phyloP scores from a whole-genome alignment of 2,888 invertebrate genomes.

The Steromphala cineraria region DNA sequence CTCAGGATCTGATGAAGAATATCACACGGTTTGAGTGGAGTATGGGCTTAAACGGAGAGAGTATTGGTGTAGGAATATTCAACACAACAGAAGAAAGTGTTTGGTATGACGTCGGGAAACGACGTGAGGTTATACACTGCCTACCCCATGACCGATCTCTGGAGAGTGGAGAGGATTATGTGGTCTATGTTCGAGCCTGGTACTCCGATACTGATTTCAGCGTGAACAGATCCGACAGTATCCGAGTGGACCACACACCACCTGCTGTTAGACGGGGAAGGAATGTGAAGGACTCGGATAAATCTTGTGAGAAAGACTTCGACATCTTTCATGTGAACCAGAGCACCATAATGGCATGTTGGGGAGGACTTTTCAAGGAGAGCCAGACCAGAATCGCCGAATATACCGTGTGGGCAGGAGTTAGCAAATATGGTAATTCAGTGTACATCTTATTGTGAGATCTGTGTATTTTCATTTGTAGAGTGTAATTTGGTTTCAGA shows the following conservation, averaged over 20 bases:
- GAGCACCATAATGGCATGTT: not conserved
- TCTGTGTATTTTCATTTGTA: no score
- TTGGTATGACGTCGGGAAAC: slow-evolving; percentile 44
- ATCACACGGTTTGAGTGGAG: slow-evolving; percentile 47
- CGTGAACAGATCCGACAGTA: not conserved
- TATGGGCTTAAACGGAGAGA: slow-evolving; percentile 33
- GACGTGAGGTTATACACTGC: slow-evolving; percentile 36
- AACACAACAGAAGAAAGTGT: slow-evolving; percentile 29
- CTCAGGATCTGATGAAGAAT: not conserved
- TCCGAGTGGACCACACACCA: slow-evolving; percentile 21
- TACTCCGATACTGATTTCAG: not conserved
- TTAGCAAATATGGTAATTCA: slow-evolving; percentile 29
- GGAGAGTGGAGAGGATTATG: not conserved
- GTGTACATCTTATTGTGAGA: no score
- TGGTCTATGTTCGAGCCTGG: slow-evolving; percentile 19
- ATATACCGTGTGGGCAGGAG: slow-evolving; percentile 24
- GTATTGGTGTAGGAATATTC: slow-evolving; percentile 42
- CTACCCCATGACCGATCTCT: slow-evolving; percentile 31
- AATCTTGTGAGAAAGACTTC: not conserved
- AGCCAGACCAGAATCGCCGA: not conserved
- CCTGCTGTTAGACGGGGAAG: slow-evolving; percentile 9
- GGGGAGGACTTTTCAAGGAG: slow-evolving; percentile 18
- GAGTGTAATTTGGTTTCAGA: no score
- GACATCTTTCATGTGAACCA: not conserved
- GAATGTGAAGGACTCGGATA: not conserved